Evolutionary conservation across 2,888 invertebrate genomes (phyloP).

Genomic region (Alviniconcha strummeri): DNA sequence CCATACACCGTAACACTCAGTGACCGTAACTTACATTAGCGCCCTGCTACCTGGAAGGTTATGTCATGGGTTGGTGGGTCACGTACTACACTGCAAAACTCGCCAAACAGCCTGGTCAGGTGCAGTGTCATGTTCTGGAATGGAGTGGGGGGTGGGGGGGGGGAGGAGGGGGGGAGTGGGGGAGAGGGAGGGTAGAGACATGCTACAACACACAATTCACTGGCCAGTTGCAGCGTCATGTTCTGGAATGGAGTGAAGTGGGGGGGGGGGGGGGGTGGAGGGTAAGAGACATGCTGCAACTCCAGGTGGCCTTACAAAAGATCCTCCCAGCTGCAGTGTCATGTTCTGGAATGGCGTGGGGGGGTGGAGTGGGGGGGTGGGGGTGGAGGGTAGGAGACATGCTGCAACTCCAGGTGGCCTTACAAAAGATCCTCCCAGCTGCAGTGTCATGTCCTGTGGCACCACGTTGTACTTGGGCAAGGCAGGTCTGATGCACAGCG

Average conservation of each 20-base stretch:
- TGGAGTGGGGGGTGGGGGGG: background rate
- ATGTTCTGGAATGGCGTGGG: slow-evolving; percentile 50
- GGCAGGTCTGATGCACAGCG: slow-evolving; percentile 66
- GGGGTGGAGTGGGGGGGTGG: no score
- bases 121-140: no score
- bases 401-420: slow-evolving; percentile 38
- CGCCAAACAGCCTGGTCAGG: no score
- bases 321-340: slow-evolving; percentile 61
- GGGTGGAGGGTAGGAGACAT: no score
- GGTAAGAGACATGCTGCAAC: no score
- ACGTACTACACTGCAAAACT: no score
- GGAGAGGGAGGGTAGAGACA: background rate
- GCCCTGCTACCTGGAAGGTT: no score
- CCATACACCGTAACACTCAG: no score
- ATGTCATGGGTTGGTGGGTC: no score
- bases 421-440: slow-evolving; percentile 63
- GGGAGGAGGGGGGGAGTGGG: background rate
- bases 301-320: slow-evolving; percentile 55
- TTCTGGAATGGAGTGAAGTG: slow-evolving; percentile 46
- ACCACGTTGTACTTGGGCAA: slow-evolving; percentile 65
- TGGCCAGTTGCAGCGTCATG: slow-evolving; percentile 61
- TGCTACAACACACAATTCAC: no score
- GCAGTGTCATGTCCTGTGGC: slow-evolving; percentile 62
- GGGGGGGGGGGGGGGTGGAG: no score
- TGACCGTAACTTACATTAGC: no score